Percentiles rank a stretch among this genome's conserved stretches.
Evolutionary conservation across 1,140 invertebrate species (phyloP).

Genomic region (Camponotus vicinus): DNA sequence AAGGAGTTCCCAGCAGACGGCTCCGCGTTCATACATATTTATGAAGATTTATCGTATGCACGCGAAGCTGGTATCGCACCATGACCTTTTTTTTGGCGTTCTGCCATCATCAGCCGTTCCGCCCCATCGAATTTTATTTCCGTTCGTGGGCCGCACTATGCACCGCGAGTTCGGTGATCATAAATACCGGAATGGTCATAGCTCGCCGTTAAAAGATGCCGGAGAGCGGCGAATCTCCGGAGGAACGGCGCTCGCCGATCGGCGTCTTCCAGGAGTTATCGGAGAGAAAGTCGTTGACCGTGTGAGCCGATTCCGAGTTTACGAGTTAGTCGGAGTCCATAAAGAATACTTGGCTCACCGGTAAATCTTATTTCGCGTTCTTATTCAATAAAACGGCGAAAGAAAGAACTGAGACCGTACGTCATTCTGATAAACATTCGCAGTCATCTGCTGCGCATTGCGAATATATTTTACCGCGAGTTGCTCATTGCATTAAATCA

Average conservation of each 20-base stretch:
- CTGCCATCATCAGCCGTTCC: constrained; percentile 79
- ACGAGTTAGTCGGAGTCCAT: constrained; percentile 69
- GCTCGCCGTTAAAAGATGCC: constrained; percentile 53
- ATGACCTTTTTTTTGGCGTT: constrained; percentile 72
- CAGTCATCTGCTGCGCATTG: constrained; percentile 39
- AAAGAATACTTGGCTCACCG: constrained; percentile 65
- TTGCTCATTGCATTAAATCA: constrained; percentile 9
- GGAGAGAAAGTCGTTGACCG: constrained; percentile 49
- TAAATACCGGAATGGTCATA: constrained; percentile 73
- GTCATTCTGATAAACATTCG: constrained; percentile 67
- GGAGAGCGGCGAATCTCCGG: background rate
- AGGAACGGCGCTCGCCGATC: constrained; percentile 13
- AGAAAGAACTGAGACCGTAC: constrained; percentile 58
- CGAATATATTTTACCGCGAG: constrained; percentile 32
- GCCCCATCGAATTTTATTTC: constrained; percentile 81
- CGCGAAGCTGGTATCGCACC: constrained; percentile 66
- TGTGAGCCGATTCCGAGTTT: constrained; percentile 56
- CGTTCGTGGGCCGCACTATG: constrained; percentile 61
- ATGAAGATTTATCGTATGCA: constrained; percentile 81
- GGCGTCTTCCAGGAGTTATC: constrained; percentile 43
- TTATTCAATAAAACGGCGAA: constrained; percentile 69
- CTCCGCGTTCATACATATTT: constrained; percentile 81
- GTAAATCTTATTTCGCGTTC: constrained; percentile 71
- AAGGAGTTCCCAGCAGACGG: constrained; percentile 67
- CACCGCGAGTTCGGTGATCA: constrained; percentile 65